These are phyloP conservation scores for Oostethus manadensis DNA, from an alignment of 2,113 vertebrate species.

Conservation along the genomic window DNA sequence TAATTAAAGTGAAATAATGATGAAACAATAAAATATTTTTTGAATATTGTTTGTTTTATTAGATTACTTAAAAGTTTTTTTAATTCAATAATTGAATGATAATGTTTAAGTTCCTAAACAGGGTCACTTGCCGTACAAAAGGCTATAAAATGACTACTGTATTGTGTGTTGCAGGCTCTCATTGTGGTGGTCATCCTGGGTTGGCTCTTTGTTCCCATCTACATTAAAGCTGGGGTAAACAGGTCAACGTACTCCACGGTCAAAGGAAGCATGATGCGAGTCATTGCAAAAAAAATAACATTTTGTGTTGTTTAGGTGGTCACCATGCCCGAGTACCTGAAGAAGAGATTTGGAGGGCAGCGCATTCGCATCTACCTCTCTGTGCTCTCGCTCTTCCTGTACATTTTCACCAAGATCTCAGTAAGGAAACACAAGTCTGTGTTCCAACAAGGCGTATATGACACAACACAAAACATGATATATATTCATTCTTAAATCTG, in stretches of 20 bases:
- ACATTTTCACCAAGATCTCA: conserved; percentile 97
- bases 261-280: not conserved
- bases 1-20: too few species aligned
- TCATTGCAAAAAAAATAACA: not conserved
- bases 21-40: too few species aligned
- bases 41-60: too few species aligned
- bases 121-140: not conserved
- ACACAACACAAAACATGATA: too few species aligned
- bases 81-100: too few species aligned
- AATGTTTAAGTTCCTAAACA: not conserved
- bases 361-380: conserved; percentile 91
- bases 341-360: conserved; percentile 89
- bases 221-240: conserved; percentile 92
- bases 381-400: conserved; percentile 84
- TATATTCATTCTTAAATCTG: too few species aligned
- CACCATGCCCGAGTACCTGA: conserved; percentile 95
- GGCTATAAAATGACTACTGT: not conserved
- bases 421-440: conserved; percentile 68
- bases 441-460: too few species aligned
- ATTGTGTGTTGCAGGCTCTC: conserved; percentile 77
- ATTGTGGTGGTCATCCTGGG: conserved; percentile 82
- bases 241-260: not conserved
- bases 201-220: conserved; percentile 96
- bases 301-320: conserved; percentile 76
- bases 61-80: too few species aligned